These are phyloP conservation scores for Albula goreensis DNA, from an alignment of 2,113 vertebrate species.

Conservation along the genomic window DNA sequence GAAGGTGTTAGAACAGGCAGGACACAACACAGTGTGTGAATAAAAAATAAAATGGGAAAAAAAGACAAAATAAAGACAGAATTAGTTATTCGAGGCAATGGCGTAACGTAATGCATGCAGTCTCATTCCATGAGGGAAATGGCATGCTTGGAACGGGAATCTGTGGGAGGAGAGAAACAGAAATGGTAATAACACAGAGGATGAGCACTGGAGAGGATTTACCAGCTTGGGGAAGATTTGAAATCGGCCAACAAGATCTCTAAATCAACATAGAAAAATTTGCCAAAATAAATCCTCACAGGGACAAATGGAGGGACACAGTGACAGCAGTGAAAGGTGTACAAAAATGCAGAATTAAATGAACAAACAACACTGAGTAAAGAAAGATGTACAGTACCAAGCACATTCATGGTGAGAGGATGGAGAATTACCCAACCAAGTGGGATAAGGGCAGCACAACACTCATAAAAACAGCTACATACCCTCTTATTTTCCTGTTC, in stretches of 20 bases:
- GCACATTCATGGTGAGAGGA: slow-evolving; percentile 25
- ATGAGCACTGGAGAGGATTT: slow-evolving; percentile 39
- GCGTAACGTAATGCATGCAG: slow-evolving; percentile 80
- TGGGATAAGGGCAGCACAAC: slow-evolving; percentile 6
- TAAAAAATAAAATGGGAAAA: slow-evolving; percentile 78
- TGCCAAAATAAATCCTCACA: slow-evolving; percentile 15
- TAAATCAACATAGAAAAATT: slow-evolving; percentile 14
- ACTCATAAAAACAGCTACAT: neutral
- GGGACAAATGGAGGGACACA: neutral
- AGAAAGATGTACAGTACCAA: slow-evolving; percentile 8
- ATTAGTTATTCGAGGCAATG: slow-evolving; percentile 90
- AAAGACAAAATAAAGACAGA: slow-evolving; percentile 95
- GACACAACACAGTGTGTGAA: slow-evolving; percentile 77
- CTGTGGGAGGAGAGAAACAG: slow-evolving; percentile 61
- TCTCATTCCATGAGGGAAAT: slow-evolving; percentile 76
- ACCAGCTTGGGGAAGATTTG: slow-evolving; percentile 42
- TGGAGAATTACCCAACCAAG: slow-evolving; percentile 12
- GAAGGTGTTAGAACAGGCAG: slow-evolving; percentile 75
- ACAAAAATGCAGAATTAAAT: neutral
- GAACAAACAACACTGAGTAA: neutral
- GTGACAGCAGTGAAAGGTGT: slow-evolving; percentile 1
- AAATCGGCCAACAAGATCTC: slow-evolving; percentile 27
- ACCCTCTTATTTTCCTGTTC: slow-evolving; percentile 19
- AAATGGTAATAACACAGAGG: slow-evolving; percentile 32
- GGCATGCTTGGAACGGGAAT: slow-evolving; percentile 83